Evolutionary conservation across 1,140 invertebrate species (phyloP).

Genomic region (Halesus radiatus): DNA sequence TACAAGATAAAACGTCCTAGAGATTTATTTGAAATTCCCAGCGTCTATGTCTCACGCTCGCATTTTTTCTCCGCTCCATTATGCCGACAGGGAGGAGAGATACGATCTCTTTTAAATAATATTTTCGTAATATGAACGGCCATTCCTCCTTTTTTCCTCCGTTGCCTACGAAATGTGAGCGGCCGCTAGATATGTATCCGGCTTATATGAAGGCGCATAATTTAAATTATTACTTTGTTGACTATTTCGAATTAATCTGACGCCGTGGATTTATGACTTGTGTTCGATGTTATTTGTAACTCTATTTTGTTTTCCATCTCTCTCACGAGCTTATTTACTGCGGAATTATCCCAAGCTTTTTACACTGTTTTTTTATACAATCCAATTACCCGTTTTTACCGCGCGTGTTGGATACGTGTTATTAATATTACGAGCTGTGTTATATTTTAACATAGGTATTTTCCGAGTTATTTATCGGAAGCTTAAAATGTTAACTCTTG

Average conservation of each 20-base stretch:
- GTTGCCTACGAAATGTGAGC: constrained; percentile 29
- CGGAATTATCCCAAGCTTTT: constrained; percentile 40
- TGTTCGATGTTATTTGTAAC: constrained; percentile 55
- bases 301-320: constrained; percentile 48
- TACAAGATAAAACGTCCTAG: constrained; percentile 57
- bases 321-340: constrained; percentile 46
- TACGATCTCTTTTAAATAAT: constrained; percentile 58
- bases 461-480: too few species aligned
- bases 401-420: not conserved
- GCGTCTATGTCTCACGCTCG: constrained; percentile 54
- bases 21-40: constrained; percentile 58
- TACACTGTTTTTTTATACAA: not conserved
- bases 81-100: constrained; percentile 52
- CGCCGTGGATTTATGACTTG: constrained; percentile 50
- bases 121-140: constrained; percentile 57
- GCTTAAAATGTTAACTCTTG: too few species aligned
- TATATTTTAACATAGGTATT: too few species aligned
- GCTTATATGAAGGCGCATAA: constrained; percentile 52
- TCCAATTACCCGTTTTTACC: constrained; percentile 13
- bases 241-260: constrained; percentile 56
- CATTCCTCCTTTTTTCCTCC: constrained; percentile 45
- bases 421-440: too few species aligned
- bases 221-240: constrained; percentile 57
- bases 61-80: constrained; percentile 55
- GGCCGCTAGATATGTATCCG: constrained; percentile 42